These are phyloP conservation scores for Lepidotrigona ventralis DNA, from an alignment of 1,140 invertebrate genomes.

Conservation along the genomic window DNA sequence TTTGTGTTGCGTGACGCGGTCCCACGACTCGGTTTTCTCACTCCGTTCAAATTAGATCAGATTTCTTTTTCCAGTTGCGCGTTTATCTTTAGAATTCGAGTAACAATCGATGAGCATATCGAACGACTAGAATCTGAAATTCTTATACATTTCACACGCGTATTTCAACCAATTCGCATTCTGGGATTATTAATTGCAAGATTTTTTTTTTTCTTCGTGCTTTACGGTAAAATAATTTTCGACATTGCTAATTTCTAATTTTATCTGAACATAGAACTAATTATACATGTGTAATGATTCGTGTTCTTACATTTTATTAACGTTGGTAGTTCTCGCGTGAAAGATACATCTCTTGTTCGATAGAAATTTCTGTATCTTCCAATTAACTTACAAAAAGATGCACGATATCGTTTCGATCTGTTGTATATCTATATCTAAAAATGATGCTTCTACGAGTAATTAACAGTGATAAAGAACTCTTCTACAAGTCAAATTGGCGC, in stretches of 20 bases:
- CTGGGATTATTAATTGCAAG: background rate
- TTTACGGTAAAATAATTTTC: background rate
- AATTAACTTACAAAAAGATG: background rate
- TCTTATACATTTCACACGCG: background rate
- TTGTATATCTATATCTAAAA: background rate
- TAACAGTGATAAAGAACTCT: background rate
- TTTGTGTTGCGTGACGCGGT: background rate
- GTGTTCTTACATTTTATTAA: background rate
- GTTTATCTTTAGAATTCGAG: background rate
- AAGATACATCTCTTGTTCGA: background rate
- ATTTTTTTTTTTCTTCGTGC: background rate
- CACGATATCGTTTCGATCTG: background rate
- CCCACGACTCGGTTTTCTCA: conserved; percentile 2
- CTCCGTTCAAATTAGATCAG: background rate
- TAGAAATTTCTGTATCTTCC: background rate
- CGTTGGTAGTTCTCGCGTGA: background rate
- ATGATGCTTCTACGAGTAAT: background rate
- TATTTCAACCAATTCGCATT: no score
- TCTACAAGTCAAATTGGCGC: background rate
- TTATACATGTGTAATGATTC: no score
- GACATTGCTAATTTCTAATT: no score
- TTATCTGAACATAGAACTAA: no score
- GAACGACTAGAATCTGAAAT: background rate
- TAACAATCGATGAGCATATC: background rate
- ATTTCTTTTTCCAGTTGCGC: background rate